Evolutionary conservation across 2,113 vertebrate species (phyloP).

Genomic region (Podiceps cristatus): DNA sequence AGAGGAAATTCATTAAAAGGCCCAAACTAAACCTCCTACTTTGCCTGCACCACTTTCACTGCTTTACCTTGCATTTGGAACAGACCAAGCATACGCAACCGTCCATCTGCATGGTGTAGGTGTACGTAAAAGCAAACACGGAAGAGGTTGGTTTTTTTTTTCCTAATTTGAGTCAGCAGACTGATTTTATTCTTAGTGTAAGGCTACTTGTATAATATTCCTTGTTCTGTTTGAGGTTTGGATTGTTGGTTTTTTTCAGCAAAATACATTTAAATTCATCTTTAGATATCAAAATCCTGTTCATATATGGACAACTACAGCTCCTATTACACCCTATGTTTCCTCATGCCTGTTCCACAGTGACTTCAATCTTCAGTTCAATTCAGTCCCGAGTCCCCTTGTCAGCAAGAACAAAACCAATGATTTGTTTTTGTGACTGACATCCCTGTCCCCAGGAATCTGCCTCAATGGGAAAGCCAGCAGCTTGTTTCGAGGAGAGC

Average conservation of each 20-base stretch:
- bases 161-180: background rate
- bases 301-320: background rate
- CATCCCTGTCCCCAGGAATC: background rate
- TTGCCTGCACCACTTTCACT: background rate
- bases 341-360: background rate
- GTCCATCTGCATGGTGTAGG: background rate
- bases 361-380: background rate
- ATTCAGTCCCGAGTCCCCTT: background rate
- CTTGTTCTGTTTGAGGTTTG: background rate
- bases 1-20: background rate
- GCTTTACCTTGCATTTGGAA: background rate
- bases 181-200: background rate
- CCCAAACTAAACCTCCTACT: background rate
- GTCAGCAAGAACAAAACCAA: background rate
- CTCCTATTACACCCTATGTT: background rate
- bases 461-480: background rate
- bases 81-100: rapidly evolving
- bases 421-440: background rate
- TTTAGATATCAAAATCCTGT: background rate
- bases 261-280: background rate
- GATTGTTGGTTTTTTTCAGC: background rate
- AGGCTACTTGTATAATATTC: background rate
- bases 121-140: rapidly evolving
- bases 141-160: background rate
- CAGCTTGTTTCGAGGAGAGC: background rate